Conservation (phyloP, 2,797 vertebrate genomes). For the Leptoclinus maculatus region DNA sequence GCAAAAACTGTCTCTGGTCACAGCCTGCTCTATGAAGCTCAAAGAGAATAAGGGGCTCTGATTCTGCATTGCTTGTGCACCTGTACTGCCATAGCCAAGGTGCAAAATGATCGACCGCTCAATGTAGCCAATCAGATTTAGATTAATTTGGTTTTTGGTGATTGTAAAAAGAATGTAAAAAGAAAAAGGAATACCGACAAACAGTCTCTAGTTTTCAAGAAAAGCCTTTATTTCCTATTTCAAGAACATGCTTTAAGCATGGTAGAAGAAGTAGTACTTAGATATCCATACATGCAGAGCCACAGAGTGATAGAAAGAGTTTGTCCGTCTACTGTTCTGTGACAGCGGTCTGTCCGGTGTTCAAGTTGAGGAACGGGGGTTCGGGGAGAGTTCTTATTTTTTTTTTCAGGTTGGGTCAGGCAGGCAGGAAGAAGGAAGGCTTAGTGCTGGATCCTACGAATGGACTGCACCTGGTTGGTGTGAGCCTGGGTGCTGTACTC, state of each 20-base stretch:
- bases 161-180: slow-evolving; percentile 19
- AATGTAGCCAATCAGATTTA: neutral
- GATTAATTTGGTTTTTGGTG: slow-evolving; percentile 3
- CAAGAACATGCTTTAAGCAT: slow-evolving; percentile 76
- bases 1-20: slow-evolving; percentile 25
- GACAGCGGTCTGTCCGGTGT: slow-evolving; percentile 62
- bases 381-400: slow-evolving; percentile 36
- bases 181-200: slow-evolving; percentile 70
- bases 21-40: slow-evolving; percentile 23
- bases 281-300: slow-evolving; percentile 76
- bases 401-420: slow-evolving; percentile 39
- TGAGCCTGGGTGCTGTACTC: slow-evolving; percentile 96
- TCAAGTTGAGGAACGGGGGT: slow-evolving; percentile 42
- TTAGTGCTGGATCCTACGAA: slow-evolving; percentile 96
- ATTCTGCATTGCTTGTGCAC: slow-evolving; percentile 1
- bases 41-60: slow-evolving; percentile 20
- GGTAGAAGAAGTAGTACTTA: slow-evolving; percentile 68
- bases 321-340: slow-evolving; percentile 71
- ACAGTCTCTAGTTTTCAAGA: slow-evolving; percentile 79
- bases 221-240: slow-evolving; percentile 87
- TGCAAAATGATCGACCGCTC: slow-evolving; percentile 22
- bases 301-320: slow-evolving; percentile 74
- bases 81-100: slow-evolving; percentile 7
- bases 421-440: slow-evolving; percentile 59
- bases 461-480: slow-evolving; percentile 97